Evolutionary conservation across 1,140 invertebrate genomes (phyloP), one percentile per base, ranked within the genome.

Genomic region (Chironomus striatipennis): DNA sequence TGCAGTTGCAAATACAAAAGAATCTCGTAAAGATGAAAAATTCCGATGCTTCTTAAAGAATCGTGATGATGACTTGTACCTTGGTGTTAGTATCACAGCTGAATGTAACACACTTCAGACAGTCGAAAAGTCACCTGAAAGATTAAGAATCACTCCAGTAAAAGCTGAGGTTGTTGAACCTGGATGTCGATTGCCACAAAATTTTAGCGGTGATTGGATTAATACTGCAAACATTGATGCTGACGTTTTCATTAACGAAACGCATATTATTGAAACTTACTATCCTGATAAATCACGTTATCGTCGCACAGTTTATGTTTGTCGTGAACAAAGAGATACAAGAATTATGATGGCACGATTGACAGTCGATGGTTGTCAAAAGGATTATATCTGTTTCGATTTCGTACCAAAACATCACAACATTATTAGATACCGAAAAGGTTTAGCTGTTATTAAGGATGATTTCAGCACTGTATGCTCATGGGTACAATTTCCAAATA

Each of bases 321-420:
- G 97, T 82, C 89, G 92, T 75, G 93, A 98, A 85, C 88, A 93
- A 82, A 85, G 94, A 80, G 92, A 93, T 78, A 90, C 90, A 34
- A 86, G 96, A 76, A 90, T 94, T 57, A 95, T 99, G 90, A 97
- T 98, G 94, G 94, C 96, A 8, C 86, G 95, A 76, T 87, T 98
- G 7, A 97, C 95, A 6, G 95, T 98, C 0, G 96, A 98, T 85
- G 96, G 95, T 85, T 99, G 96, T 84, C 96, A 98, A 85, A 96
- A 97, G 79, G 97, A 98, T 88, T 98, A 94, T 79, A 90, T 98
- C 8, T 98, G 97, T 79, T 98, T 97, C 79, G 95, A 98, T 81
- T 97, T 99, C 82, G 89, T 98, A 10, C 93, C 95, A 0, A 88
- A 94, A 76, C 96, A 98, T 86, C 96, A 98, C 79, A 98, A 98